Evolutionary conservation across 2,113 vertebrate species (phyloP).

Genomic region (Procavia capensis): DNA sequence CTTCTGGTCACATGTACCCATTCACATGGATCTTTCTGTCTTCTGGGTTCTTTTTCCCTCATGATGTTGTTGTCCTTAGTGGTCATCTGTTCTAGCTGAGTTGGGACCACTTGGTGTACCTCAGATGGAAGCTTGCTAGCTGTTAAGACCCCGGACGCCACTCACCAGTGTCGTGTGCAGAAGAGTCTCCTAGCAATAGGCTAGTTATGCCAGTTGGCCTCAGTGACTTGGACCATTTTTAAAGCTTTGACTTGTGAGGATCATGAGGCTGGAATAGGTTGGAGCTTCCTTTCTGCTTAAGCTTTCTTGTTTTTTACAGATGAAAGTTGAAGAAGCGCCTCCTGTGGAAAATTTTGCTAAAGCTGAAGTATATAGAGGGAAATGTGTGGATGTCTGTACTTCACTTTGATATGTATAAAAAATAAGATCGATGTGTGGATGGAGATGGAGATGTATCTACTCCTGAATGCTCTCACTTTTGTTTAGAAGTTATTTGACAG

Average conservation of each 20-base stretch:
- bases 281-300: background rate
- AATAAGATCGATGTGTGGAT: background rate
- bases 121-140: too few relatives aligned
- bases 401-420: slow-evolving; percentile 13
- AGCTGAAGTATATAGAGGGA: background rate
- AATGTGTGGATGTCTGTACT: background rate
- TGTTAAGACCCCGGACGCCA: too few relatives aligned
- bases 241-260: background rate
- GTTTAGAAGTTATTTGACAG: background rate
- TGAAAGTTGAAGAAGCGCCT: background rate
- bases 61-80: too few relatives aligned
- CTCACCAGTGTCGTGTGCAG: too few relatives aligned
- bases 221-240: background rate
- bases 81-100: too few relatives aligned
- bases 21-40: too few relatives aligned
- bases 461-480: slow-evolving; percentile 16
- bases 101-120: too few relatives aligned
- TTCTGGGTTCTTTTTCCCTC: too few relatives aligned
- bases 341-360: slow-evolving; percentile 25
- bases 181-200: too few relatives aligned
- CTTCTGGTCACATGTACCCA: too few relatives aligned
- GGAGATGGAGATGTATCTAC: background rate
- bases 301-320: background rate
- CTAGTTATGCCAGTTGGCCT: too few relatives aligned
- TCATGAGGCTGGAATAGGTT: background rate